Evolutionary conservation across 2,113 vertebrate genomes (phyloP), one percentile per base, ranked within the genome.

Genomic region (Porphyrio hochstetteri): DNA sequence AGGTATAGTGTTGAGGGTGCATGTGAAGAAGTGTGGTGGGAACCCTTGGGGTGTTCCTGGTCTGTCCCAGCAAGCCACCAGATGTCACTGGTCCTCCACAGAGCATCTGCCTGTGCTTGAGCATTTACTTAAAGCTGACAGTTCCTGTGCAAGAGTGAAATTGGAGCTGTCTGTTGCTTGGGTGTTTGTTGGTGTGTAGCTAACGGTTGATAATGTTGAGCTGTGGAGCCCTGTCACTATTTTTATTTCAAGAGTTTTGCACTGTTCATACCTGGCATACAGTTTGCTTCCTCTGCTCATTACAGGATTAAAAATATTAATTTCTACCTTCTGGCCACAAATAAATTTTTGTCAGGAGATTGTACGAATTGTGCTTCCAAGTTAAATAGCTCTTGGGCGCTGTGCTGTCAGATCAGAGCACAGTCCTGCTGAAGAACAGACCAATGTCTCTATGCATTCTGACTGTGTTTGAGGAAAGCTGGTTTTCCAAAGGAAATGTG

Each of bases 21-120:
- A 67, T 38, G 24, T 61, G 31, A 33, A 31, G 61, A 78, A 40
- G 31, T 50, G n/a, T 36, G 33, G 78, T 27, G 10, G 5, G 2
- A 55, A 4, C 4, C 24, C 25, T 23, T 1, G 2, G 29, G 65
- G 29, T 27, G 25, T 61, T 76, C 38, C 38, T 2, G 0, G 46
- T 10, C 25, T 46, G 70, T 85, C n/a, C 70, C 71, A 35, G 40
- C n/a, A 70, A 29, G 44, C 91, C 96, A 92, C 74, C 86, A 93
- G 91, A 63, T 95, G 85, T 96, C 94, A 93, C 90, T 93, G 67
- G 89, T 80, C 48, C 24, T 92, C 86, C 84, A 42, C 8, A 3
- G 46, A 29, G 76, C 42, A 68, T 53, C 59, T 61, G 36, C 44
- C 36, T 56, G 60, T 8, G 3, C 17, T 31, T 4, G 23, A n/a